Evolutionary conservation across 1,140 invertebrate species (phyloP), one percentile per base, ranked within the genome.

Genomic region (Euura saliciscinereae): DNA sequence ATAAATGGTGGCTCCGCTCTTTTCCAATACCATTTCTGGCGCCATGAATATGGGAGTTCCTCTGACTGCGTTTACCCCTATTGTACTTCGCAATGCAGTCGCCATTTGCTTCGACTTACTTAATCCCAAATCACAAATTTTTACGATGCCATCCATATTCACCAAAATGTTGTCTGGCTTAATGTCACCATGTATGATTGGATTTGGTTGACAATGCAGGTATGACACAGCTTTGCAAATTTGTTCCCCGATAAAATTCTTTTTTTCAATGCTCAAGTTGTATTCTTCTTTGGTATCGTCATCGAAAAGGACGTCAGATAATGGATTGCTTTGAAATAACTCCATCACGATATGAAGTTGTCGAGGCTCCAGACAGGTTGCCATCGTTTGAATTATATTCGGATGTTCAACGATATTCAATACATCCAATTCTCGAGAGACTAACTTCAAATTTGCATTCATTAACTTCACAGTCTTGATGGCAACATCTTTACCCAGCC

Each of bases 21-120:
- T 42, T 11, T 10, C 11, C 43, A 68, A 44, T 42, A 10, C 2
- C 42, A 68, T 10, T 68, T 68, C 28, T 68, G 66, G 66, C n/a
- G 66, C 66, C 66, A 68, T 10, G 43, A 44, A 68, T 11, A 68
- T 68, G 43, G 4, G 66, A 42, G 66, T 28, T 44, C 66, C 66
- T 13, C 45, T 68, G 7, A 5, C 5, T 43, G 66, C 43, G 42
- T 42, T 5, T 8, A 44, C 10, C 2, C 66, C 66, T 42, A 4
- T 4, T 5, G 11, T 68, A 10, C 11, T 42, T 11, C 5, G 43
- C 66, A 68, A 13, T 0, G 42, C 42, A 28, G 28, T 28, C 28
- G 28, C 28, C 66, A 68, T 68, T 13, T 42, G 6, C 11, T 5
- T 5, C 7, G 45, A 68, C 5, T 28, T 68, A 42, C 66, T 68